Conservation (phyloP, 2,797 vertebrate genomes). For the Jordanella pulchra region DNA sequence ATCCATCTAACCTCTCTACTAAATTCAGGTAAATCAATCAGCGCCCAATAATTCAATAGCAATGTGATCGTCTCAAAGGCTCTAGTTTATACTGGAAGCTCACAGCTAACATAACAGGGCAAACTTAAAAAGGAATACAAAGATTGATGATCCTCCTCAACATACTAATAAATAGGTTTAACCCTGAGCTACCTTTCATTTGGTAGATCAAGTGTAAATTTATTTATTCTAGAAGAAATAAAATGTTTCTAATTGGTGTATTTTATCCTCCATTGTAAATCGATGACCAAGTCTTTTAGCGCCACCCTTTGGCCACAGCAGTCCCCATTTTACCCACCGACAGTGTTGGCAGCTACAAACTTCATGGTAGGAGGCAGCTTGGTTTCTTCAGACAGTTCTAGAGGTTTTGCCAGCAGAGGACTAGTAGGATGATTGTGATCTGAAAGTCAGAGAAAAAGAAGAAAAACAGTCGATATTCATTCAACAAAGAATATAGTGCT, state of each 20-base stretch:
- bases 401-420: conserved; percentile 88
- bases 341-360: conserved; percentile 89
- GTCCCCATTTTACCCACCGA: conserved; percentile 82
- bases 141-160: neutral
- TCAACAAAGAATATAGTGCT: neutral
- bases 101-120: neutral
- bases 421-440: conserved; percentile 95
- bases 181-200: neutral
- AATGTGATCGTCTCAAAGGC: neutral
- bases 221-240: neutral
- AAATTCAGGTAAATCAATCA: neutral
- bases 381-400: conserved; percentile 92
- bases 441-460: conserved; percentile 51
- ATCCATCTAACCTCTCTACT: no score
- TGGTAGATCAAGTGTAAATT: neutral
- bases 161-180: neutral
- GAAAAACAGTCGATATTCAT: neutral
- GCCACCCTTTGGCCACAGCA: neutral
- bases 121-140: neutral
- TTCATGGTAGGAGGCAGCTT: conserved; percentile 90
- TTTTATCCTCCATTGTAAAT: neutral
- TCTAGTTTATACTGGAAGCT: neutral
- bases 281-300: neutral
- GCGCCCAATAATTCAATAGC: neutral
- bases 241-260: no score